Base-by-base conservation (phyloP, 2,113 vertebrate species). In the Myotis brandtii region DNA sequence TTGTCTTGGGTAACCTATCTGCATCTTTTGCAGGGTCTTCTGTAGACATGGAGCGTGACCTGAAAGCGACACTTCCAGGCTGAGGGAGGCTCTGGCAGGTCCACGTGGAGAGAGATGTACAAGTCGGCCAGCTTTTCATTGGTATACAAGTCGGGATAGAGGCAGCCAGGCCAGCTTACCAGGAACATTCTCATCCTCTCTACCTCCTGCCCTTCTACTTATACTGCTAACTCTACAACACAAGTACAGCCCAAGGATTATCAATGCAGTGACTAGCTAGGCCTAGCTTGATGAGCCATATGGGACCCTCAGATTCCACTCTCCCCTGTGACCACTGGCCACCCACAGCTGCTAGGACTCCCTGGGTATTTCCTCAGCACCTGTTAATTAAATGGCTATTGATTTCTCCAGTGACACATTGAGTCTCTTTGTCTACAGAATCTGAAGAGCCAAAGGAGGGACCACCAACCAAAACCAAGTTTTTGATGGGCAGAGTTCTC, bases 351-450 rank as follows among this genome's bases (percentile, higher is more conserved):
- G 25, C 85, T 62, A 25, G 81, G 69, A 37, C 30, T 52, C 72
- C 25, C 59, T 46, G 43, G 4, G 56, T 16, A 32, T 50, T 52
- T 52, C 27, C 10, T 64, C 40, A 56, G 70, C 23, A 52, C 6
- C 9, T 67, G 11, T 50, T 82, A 82, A 72, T 48, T 82, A 59
- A 83, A 62, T 18, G 50, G 59, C 77, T 92, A 30, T 46, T 32
- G 83, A 96, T 83, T 80, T 77, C 80, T 91, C 73, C 30, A 62
- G 13, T 25, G 6, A 16, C 21, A n/a, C 43, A 59, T 79, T 43
- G 75, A 2, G 32, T 86, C 52, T 54, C 62, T 76, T 43, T 87
- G 85, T 81, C 91, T 95, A 56, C 14, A 94, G 93, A 94, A 96
- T 86, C 6, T 0, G 27, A 96, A 96, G 0, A 66, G 23, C 52